Percentiles rank a stretch among this genome's conserved stretches.
These are phyloP conservation scores for Megaustenia siamemsis DNA, from an alignment of 2,888 invertebrate species.

Conservation along the genomic window DNA sequence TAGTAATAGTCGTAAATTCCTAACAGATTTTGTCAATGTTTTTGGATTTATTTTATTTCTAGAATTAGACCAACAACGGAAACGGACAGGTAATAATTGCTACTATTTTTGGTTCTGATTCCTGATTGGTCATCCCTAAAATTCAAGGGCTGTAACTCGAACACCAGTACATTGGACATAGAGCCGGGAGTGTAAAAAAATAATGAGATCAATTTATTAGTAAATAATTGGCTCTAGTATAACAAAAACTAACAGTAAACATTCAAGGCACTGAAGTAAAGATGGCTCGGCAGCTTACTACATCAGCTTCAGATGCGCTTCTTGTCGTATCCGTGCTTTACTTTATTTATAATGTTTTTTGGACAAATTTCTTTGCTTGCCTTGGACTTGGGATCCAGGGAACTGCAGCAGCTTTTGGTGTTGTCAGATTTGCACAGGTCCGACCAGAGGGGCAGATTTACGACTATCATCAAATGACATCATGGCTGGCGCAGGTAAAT, in stretches of 20 bases:
- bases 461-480: constrained; percentile 54
- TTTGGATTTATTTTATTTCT: neutral
- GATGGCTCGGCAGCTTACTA: constrained; percentile 71
- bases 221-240: too few relatives aligned
- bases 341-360: constrained; percentile 63
- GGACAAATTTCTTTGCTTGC: constrained; percentile 61
- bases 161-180: neutral
- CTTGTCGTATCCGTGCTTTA: constrained; percentile 70
- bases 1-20: too few relatives aligned
- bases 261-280: too few relatives aligned
- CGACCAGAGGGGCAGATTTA: constrained; percentile 60
- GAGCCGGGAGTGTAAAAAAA: too few relatives aligned
- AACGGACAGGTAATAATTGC: neutral
- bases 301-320: constrained; percentile 73
- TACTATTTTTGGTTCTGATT: neutral
- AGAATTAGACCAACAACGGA: neutral
- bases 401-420: constrained; percentile 72
- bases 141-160: neutral
- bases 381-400: constrained; percentile 72
- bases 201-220: too few relatives aligned
- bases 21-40: too few relatives aligned
- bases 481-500: constrained; percentile 54
- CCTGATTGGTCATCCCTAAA: neutral
- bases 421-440: constrained; percentile 67
- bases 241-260: too few relatives aligned